A percentile compares a stretch with the other conserved stretches of the same genome.
Evolutionary conservation across 2,888 invertebrate genomes (phyloP).

Genomic region (Melanophora roralis): DNA sequence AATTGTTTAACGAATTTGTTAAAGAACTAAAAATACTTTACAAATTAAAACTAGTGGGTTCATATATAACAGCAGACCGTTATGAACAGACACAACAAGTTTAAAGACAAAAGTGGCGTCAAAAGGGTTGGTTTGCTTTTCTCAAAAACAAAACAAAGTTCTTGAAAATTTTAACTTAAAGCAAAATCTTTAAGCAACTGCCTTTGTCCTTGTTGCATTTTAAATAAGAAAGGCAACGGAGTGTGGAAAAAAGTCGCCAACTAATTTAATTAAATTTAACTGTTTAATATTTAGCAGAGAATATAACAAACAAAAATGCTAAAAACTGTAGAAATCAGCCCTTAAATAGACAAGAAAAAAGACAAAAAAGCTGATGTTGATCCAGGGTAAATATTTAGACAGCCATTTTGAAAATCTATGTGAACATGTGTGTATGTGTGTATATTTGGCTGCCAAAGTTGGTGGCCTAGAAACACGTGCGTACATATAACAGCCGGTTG

Average conservation of each 20-base stretch:
- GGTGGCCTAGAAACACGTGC: conserved; percentile 30
- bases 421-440: too few species aligned
- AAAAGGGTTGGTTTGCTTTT: conserved; percentile 26
- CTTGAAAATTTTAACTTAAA: not conserved
- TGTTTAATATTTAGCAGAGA: conserved; percentile 1
- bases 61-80: conserved; percentile 53
- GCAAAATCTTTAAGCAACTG: not conserved
- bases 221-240: conserved; percentile 9
- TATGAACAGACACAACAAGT: conserved; percentile 50
- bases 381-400: conserved; percentile 72
- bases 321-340: conserved; percentile 37
- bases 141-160: not conserved
- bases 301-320: not conserved
- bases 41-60: too few species aligned
- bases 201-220: not conserved
- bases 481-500: conserved; percentile 34
- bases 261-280: conserved; percentile 53
- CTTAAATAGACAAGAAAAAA: conserved; percentile 26
- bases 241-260: not conserved
- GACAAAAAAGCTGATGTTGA: conserved; percentile 27
- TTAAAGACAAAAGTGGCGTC: conserved; percentile 51
- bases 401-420: conserved; percentile 73
- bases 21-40: too few species aligned
- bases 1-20: too few species aligned
- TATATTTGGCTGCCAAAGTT: conserved; percentile 51